Base-by-base conservation (phyloP, 2,888 invertebrate genomes). In the Pyrrhopygopsis socrates region DNA sequence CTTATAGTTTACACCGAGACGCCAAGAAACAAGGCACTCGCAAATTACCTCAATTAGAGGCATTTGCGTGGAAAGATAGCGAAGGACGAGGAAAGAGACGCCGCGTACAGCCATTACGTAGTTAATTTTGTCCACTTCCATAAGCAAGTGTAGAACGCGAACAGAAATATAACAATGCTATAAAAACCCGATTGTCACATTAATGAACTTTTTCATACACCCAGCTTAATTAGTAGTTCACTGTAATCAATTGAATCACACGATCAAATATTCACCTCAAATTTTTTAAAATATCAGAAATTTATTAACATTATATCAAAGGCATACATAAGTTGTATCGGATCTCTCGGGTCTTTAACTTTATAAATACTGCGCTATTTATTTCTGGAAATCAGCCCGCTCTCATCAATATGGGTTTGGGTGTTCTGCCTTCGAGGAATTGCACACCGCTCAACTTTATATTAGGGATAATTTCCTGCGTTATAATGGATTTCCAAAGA, bases 301-400 rank as follows among this genome's bases (percentile, higher is more conserved):
- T n/a, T n/a, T n/a, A n/a, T n/a, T n/a, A n/a, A n/a, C n/a, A n/a
- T n/a, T n/a, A n/a, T n/a, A n/a, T n/a, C n/a, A n/a, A n/a, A n/a
- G n/a, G n/a, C n/a, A n/a, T n/a, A n/a, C n/a, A n/a, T n/a, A n/a
- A n/a, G n/a, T n/a, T n/a, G n/a, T n/a, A n/a, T n/a, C 96, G 95
- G 96, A 97, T 97, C 97, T 96, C 95, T 94, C 95, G 95, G 95
- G 95, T 97, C 97, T 95, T 96, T 97, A 97, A 97, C 97, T 97
- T 98, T 97, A 97, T 97, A 97, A 97, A 98, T 97, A 97, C 97
- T 97, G 95, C 93, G 97, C 97, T 97, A 97, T 98, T 98, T 98
- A 97, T 98, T 98, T 97, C 97, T 97, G 97, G 97, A 97, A 98
- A 97, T 97, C 97, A 96, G 96, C 95, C 94, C 95, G 92, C 95